These are phyloP conservation scores for Lipophrys pholis DNA, from an alignment of 2,113 vertebrate genomes.

Conservation along the genomic window DNA sequence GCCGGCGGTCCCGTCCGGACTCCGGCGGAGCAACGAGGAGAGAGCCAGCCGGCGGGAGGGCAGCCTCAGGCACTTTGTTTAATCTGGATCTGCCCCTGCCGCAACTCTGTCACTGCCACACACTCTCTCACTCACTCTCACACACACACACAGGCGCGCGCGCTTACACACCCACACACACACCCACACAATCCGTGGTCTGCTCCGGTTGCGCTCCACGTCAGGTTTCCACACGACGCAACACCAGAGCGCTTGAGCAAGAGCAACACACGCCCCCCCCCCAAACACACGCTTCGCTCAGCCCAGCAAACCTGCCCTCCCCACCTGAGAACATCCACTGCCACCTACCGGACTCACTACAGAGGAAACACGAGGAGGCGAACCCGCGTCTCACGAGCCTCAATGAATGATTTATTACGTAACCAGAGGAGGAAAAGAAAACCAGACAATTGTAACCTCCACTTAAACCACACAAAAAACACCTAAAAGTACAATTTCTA, in stretches of 20 bases:
- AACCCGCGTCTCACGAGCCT: no score
- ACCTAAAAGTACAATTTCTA: no score
- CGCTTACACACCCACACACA: neutral
- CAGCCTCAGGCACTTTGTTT: constrained; percentile 65
- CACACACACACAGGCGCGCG: neutral
- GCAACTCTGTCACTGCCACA: constrained; percentile 65
- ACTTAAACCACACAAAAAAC: no score
- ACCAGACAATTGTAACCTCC: no score
- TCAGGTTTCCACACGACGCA: constrained; percentile 77
- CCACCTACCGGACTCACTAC: constrained; percentile 78
- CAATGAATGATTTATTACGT: no score
- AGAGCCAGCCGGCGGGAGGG: constrained; percentile 32
- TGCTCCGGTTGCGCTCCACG: constrained; percentile 41
- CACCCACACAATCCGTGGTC: constrained; percentile 19
- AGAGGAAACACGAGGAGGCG: no score
- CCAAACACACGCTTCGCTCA: neutral
- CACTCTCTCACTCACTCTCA: neutral
- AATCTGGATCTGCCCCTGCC: constrained; percentile 34
- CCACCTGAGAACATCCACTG: constrained; percentile 80
- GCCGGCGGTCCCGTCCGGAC: constrained; percentile 58
- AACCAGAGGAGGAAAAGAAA: no score
- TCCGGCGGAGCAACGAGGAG: constrained; percentile 33
- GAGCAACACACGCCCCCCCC: constrained; percentile 60
- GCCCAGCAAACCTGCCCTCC: constrained; percentile 58
- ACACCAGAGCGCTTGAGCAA: constrained; percentile 77